A percentile compares a stretch with the other conserved stretches of the same genome.
Conservation (phyloP, 2,888 invertebrate genomes). For the Drosophila koepferae region DNA sequence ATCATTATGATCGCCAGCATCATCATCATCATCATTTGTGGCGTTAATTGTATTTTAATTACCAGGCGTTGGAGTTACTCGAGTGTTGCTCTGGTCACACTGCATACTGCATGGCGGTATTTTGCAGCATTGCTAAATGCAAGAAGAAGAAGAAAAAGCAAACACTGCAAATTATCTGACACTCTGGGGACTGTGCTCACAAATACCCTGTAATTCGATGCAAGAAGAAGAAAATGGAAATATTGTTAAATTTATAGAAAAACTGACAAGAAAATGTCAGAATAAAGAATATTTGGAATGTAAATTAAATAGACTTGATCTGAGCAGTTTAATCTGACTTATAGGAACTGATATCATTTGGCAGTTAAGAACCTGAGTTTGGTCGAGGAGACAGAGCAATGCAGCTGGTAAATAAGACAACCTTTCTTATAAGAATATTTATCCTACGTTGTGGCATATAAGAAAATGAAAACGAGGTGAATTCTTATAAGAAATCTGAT, state of each 20-base stretch:
- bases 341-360: background rate
- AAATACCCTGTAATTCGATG: conserved; percentile 5
- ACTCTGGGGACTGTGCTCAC: too few relatives aligned
- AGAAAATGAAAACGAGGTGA: too few relatives aligned
- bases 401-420: too few relatives aligned
- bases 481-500: background rate
- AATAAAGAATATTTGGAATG: too few relatives aligned
- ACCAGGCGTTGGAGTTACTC: conserved; percentile 37
- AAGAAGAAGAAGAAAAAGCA: background rate
- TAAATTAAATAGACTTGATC: background rate
- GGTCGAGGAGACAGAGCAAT: background rate
- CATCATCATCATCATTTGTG: conserved; percentile 31
- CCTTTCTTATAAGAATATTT: background rate
- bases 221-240: too few relatives aligned
- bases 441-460: too few relatives aligned
- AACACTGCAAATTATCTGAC: background rate
- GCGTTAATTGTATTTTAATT: conserved; percentile 75
- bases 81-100: conserved; percentile 39
- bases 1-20: conserved; percentile 12
- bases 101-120: conserved; percentile 45
- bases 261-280: background rate
- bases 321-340: background rate
- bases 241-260: too few relatives aligned
- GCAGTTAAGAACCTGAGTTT: too few relatives aligned
- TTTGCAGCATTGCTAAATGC: conserved; percentile 43